Evolutionary conservation across 2,113 vertebrate genomes (phyloP).

Genomic region (Campylomormyrus numenius): DNA sequence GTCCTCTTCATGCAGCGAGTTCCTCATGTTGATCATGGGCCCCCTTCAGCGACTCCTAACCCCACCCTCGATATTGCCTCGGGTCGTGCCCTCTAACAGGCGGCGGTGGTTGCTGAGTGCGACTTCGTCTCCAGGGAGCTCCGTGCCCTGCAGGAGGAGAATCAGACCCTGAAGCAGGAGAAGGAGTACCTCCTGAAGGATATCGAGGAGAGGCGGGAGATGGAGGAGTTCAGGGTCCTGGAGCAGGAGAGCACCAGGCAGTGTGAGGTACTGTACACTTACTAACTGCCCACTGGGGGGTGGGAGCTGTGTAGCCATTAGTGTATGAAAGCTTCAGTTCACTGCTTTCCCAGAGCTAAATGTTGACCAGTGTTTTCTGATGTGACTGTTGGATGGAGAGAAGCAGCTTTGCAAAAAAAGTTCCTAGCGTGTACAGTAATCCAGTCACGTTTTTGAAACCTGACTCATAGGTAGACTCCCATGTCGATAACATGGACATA

Average conservation of each 20-base stretch:
- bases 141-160: slow-evolving; percentile 55
- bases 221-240: slow-evolving; percentile 73
- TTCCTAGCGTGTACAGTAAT: background rate
- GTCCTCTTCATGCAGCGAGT: background rate
- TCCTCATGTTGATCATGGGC: background rate
- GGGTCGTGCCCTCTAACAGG: slow-evolving; percentile 3
- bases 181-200: slow-evolving; percentile 59
- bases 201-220: slow-evolving; percentile 68
- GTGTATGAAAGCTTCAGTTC: background rate
- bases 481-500: background rate
- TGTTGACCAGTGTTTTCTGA: background rate
- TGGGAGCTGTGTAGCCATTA: background rate
- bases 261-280: slow-evolving; percentile 66
- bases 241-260: slow-evolving; percentile 70
- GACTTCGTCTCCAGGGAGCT: slow-evolving; percentile 23
- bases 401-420: background rate
- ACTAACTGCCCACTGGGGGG: background rate
- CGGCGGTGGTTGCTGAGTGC: slow-evolving; percentile 22
- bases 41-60: background rate
- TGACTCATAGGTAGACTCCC: background rate
- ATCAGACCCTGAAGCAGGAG: slow-evolving; percentile 58
- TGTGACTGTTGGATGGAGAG: background rate
- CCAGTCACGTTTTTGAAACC: background rate
- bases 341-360: background rate
- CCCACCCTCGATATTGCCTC: background rate